Evolutionary conservation across 2,113 vertebrate species (phyloP).

Genomic region (Notothenia rossii): DNA sequence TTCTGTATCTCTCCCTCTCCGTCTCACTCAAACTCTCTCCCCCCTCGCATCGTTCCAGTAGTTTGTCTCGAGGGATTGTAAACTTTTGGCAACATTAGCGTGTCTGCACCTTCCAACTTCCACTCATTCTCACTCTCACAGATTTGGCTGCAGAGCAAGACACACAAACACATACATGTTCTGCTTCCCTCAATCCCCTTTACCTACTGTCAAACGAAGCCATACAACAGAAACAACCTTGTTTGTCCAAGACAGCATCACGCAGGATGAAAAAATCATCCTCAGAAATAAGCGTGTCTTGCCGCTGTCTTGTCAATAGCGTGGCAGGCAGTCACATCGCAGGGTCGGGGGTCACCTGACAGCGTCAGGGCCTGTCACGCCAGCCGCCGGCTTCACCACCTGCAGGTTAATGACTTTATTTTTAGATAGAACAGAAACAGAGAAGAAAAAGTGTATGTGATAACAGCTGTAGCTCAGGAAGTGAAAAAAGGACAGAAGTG

Average conservation of each 20-base stretch:
- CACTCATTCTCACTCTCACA: slow-evolving; percentile 68
- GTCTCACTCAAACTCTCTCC: slow-evolving; percentile 29
- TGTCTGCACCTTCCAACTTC: slow-evolving; percentile 72
- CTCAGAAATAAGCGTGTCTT: slow-evolving; percentile 84
- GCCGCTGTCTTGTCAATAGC: slow-evolving; percentile 86
- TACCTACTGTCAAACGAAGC: slow-evolving; percentile 58
- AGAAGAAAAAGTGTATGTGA: slow-evolving; percentile 73
- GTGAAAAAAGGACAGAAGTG: slow-evolving; percentile 44
- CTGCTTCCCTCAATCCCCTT: slow-evolving; percentile 33
- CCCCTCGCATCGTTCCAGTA: slow-evolving; percentile 44
- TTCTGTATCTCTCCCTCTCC: slow-evolving; percentile 6
- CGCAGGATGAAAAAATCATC: slow-evolving; percentile 70
- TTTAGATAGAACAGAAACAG: slow-evolving; percentile 81
- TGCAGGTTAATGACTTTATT: slow-evolving; percentile 93
- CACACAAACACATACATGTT: slow-evolving; percentile 26
- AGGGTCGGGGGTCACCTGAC: slow-evolving; percentile 75
- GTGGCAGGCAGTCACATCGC: slow-evolving; percentile 76
- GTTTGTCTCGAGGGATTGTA: slow-evolving; percentile 56
- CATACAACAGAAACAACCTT: slow-evolving; percentile 87
- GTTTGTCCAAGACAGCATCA: slow-evolving; percentile 85
- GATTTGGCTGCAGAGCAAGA: slow-evolving; percentile 53
- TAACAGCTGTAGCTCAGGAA: slow-evolving; percentile 75
- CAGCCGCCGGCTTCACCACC: slow-evolving; percentile 84
- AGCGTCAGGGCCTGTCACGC: slow-evolving; percentile 81
- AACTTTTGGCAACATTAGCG: slow-evolving; percentile 74